These are phyloP conservation scores for Danio aesculapii DNA, from an alignment of 2,797 vertebrate species.

Conservation along the genomic window DNA sequence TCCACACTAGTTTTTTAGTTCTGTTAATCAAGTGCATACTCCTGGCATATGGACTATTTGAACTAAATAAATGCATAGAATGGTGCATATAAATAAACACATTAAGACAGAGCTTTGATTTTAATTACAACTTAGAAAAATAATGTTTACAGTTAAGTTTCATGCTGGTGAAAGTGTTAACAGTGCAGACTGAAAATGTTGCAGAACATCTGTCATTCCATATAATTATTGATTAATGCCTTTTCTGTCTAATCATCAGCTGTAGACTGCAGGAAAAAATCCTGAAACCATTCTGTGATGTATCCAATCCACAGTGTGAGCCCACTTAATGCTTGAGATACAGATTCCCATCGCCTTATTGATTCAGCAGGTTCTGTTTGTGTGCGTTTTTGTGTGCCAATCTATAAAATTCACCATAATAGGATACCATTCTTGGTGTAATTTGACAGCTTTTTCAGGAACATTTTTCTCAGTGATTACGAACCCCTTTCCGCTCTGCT, in stretches of 20 bases:
- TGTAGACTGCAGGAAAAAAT: neutral
- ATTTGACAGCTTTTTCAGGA: slow-evolving; percentile 24
- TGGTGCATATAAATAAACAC: too few species aligned
- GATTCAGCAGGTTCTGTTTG: neutral
- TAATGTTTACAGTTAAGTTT: neutral
- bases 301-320: neutral
- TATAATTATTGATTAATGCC: neutral
- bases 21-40: too few species aligned
- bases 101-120: too few species aligned
- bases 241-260: neutral
- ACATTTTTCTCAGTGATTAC: slow-evolving; percentile 28
- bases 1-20: too few species aligned
- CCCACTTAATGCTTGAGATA: neutral
- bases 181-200: neutral
- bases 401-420: slow-evolving; percentile 7
- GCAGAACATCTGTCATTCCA: neutral
- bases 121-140: too few species aligned
- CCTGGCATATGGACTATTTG: too few species aligned
- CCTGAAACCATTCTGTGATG: neutral
- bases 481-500: neutral
- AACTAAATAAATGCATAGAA: too few species aligned
- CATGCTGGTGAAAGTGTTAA: neutral
- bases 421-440: slow-evolving; percentile 11
- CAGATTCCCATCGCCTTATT: slow-evolving; percentile 1
- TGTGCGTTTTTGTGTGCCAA: neutral